Evolutionary conservation across 1,140 invertebrate genomes (phyloP).

Genomic region (Parasteatoda tepidariorum): DNA sequence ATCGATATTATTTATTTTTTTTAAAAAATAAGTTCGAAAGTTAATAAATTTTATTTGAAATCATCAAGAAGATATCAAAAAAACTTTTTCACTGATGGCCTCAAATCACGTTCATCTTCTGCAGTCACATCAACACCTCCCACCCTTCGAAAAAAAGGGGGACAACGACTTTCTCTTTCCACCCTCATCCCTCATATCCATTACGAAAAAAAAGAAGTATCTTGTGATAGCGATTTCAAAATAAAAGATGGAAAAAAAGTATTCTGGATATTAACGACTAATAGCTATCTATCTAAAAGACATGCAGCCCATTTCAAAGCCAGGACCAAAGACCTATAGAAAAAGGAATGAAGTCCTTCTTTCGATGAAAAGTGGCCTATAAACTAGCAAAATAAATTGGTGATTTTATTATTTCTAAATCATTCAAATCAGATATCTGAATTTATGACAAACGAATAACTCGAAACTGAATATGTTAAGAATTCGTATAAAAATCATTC

Average conservation of each 20-base stretch:
- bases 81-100: conserved; percentile 30
- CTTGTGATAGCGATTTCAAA: conserved; percentile 48
- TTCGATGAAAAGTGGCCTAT: conserved; percentile 31
- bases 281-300: conserved; percentile 59
- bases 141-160: not conserved
- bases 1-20: no score
- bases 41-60: no score
- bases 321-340: not conserved
- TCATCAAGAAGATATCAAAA: no score
- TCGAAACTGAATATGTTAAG: no score
- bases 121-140: conserved; percentile 47
- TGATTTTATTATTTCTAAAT: no score
- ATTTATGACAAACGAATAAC: no score
- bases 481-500: no score
- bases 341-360: not conserved
- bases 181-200: not conserved
- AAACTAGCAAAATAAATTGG: no score
- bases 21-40: no score
- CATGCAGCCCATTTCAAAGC: conserved; percentile 56
- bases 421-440: no score
- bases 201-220: not conserved
- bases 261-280: conserved; percentile 55
- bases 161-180: not conserved
- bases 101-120: conserved; percentile 55
- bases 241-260: conserved; percentile 45